Evolutionary conservation across 2,888 invertebrate genomes (phyloP).

Genomic region (Tiliacea citrago): DNA sequence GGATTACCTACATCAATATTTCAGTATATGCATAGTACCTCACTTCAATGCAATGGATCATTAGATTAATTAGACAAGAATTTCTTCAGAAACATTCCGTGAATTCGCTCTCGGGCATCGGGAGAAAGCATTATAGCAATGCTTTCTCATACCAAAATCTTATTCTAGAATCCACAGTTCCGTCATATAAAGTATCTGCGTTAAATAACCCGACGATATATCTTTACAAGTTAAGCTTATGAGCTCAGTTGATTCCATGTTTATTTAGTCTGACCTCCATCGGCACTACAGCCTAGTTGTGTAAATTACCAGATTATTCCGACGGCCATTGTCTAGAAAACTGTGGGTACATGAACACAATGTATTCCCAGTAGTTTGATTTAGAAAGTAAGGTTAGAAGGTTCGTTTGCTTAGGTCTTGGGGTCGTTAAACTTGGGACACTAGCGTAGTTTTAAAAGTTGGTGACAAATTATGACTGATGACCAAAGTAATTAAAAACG

Average conservation of each 20-base stretch:
- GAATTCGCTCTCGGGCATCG: neutral
- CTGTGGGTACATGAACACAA: slow-evolving; percentile 23
- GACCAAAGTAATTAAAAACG: neutral
- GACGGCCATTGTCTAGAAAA: slow-evolving; percentile 33
- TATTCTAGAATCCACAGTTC: neutral
- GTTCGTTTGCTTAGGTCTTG: neutral
- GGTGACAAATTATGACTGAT: neutral
- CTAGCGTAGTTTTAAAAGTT: neutral
- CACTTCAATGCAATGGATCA: neutral
- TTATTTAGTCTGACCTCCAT: slow-evolving; percentile 57
- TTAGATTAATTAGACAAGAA: neutral
- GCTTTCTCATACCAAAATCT: neutral
- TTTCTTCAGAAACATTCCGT: neutral
- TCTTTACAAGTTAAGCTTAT: slow-evolving; percentile 39
- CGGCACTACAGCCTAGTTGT: slow-evolving; percentile 24
- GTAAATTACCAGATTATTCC: slow-evolving; percentile 59
- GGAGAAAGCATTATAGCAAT: too few relatives aligned
- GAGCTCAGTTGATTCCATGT: slow-evolving; percentile 52
- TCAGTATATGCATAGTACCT: neutral
- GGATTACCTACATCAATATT: neutral
- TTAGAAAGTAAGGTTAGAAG: neutral
- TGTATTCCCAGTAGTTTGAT: slow-evolving; percentile 34
- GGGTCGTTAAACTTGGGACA: slow-evolving; percentile 19
- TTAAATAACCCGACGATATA: slow-evolving; percentile 30
- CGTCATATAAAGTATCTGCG: slow-evolving; percentile 7